Percentiles rank a stretch among this genome's conserved stretches.
These are phyloP conservation scores for Gymnoscelis rufifasciata DNA, from an alignment of 2,888 invertebrate genomes.

Conservation along the genomic window DNA sequence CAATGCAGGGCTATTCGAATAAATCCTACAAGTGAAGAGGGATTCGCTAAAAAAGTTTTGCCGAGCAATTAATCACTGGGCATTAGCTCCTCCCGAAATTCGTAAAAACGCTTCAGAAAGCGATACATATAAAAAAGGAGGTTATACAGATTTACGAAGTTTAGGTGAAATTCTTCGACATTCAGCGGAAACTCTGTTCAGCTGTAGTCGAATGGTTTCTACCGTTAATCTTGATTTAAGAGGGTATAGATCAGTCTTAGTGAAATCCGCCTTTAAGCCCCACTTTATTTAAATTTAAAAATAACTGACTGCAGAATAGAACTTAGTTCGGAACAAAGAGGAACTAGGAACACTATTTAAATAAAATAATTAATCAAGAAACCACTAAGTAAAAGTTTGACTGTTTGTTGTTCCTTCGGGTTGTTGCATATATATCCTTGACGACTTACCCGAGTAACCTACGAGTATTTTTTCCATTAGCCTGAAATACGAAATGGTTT, in stretches of 20 bases:
- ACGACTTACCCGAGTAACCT: too few relatives aligned
- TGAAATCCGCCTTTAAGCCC: neutral
- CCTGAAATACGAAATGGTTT: too few relatives aligned
- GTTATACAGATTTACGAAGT: constrained; percentile 1
- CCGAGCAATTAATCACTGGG: constrained; percentile 41
- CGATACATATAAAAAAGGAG: constrained; percentile 9
- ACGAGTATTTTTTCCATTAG: too few relatives aligned
- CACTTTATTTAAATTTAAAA: neutral
- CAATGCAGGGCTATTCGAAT: constrained; percentile 32
- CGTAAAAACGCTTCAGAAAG: constrained; percentile 24
- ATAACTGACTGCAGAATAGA: neutral
- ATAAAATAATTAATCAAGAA: too few relatives aligned
- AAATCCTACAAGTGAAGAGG: constrained; percentile 33
- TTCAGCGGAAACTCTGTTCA: neutral
- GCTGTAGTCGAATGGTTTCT: neutral
- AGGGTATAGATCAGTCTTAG: neutral
- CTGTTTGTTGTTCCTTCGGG: too few relatives aligned
- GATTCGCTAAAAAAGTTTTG: constrained; percentile 33
- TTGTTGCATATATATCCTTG: too few relatives aligned
- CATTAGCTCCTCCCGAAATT: constrained; percentile 36
- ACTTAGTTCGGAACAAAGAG: neutral
- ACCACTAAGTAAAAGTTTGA: too few relatives aligned
- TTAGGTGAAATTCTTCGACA: neutral
- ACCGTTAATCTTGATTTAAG: neutral
- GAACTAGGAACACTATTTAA: too few relatives aligned